Percentiles rank a stretch among this genome's conserved stretches.
Evolutionary conservation across 2,888 invertebrate genomes (phyloP).

Genomic region (Thecocarcelia acutangulata): DNA sequence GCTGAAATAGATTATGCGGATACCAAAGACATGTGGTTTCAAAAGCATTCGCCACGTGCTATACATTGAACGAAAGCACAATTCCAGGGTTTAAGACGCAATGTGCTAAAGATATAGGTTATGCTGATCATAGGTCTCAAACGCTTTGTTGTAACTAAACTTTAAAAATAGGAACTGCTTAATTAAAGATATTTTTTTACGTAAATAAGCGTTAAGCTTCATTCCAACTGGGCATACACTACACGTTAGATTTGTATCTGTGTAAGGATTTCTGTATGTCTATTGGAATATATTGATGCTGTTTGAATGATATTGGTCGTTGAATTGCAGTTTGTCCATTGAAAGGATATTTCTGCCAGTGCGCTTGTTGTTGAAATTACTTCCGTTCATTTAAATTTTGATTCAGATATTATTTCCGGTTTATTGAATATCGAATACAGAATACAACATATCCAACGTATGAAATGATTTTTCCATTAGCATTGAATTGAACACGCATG

Average conservation of each 20-base stretch:
- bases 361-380: constrained; percentile 68
- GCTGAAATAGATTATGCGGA: too few relatives aligned
- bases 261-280: background rate
- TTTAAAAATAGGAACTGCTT: too few relatives aligned
- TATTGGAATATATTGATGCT: constrained; percentile 16
- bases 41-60: too few relatives aligned
- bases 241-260: background rate
- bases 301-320: constrained; percentile 22
- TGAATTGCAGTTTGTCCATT: constrained; percentile 47
- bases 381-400: constrained; percentile 72
- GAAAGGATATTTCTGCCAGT: constrained; percentile 34
- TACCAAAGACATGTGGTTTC: too few relatives aligned
- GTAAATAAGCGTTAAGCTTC: too few relatives aligned
- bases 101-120: too few relatives aligned
- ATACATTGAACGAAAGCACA: too few relatives aligned
- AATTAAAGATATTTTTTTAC: too few relatives aligned
- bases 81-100: too few relatives aligned
- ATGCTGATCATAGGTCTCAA: too few relatives aligned
- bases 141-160: too few relatives aligned
- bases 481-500: constrained; percentile 49
- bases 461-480: constrained; percentile 62
- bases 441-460: constrained; percentile 59
- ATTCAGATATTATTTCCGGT: constrained; percentile 72
- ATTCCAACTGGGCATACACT: too few relatives aligned
- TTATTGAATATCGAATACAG: constrained; percentile 65